These are phyloP conservation scores for Selene dorsalis DNA, from an alignment of 2,797 vertebrate genomes.

Conservation along the genomic window DNA sequence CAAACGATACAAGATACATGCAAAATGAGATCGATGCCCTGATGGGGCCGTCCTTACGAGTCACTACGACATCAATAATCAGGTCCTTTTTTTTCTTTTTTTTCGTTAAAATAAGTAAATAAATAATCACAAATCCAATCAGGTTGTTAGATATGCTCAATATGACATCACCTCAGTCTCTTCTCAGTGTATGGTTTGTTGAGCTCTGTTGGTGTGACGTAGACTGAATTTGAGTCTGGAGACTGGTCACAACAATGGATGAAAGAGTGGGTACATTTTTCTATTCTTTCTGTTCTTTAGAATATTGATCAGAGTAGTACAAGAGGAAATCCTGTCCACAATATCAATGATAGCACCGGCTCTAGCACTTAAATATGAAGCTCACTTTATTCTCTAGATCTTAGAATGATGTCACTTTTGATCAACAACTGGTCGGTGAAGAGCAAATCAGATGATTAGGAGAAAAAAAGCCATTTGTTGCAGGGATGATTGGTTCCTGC, in stretches of 20 bases:
- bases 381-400: not conserved
- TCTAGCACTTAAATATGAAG: not conserved
- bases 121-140: not conserved
- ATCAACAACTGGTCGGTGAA: not conserved
- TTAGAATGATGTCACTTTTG: not conserved
- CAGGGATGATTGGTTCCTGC: not conserved
- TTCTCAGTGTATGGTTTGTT: not conserved
- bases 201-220: not conserved
- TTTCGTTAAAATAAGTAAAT: not conserved
- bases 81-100: conserved; percentile 6
- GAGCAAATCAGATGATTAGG: not conserved
- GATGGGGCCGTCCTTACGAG: not conserved
- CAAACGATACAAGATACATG: conserved; percentile 37
- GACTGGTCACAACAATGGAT: not conserved
- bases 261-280: not conserved
- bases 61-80: conserved; percentile 35
- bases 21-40: conserved; percentile 42
- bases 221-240: not conserved
- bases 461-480: not conserved
- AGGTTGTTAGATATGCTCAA: too few relatives aligned
- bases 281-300: not conserved
- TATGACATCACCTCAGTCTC: not conserved
- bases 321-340: not conserved
- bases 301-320: not conserved
- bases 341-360: not conserved